A percentile compares a stretch with the other conserved stretches of the same genome.
Conservation (phyloP, 2,888 invertebrate genomes). For the Lamellibrachia satsuma region DNA sequence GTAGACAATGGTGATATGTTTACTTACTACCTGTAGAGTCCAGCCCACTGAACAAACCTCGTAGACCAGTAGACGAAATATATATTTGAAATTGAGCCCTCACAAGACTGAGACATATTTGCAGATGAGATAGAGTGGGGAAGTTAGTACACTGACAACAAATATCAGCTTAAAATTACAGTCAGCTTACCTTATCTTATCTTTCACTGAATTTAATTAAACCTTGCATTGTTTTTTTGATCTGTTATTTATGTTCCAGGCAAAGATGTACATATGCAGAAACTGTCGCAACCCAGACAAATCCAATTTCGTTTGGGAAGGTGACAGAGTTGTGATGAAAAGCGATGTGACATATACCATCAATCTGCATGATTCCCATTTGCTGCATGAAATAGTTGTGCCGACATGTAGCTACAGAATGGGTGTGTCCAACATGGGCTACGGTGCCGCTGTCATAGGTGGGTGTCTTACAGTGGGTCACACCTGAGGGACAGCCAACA, state of each 20-base stretch:
- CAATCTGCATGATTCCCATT: slow-evolving; percentile 38
- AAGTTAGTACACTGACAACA: too few relatives aligned
- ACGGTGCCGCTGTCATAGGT: slow-evolving; percentile 56
- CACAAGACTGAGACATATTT: too few relatives aligned
- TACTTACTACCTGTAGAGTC: too few relatives aligned
- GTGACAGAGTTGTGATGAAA: background rate
- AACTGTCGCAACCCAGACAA: slow-evolving; percentile 26
- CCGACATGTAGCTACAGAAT: slow-evolving; percentile 97
- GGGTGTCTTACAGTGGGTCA: background rate
- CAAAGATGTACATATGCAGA: slow-evolving; percentile 27
- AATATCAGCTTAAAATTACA: too few relatives aligned
- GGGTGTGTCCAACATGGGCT: slow-evolving; percentile 88
- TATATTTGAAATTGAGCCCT: too few relatives aligned
- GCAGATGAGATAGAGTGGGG: too few relatives aligned
- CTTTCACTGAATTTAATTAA: background rate
- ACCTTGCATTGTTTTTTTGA: background rate
- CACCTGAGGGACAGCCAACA: too few relatives aligned
- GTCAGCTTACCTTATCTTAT: too few relatives aligned
- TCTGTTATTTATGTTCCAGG: slow-evolving; percentile 21
- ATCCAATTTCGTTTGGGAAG: background rate
- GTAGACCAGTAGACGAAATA: too few relatives aligned
- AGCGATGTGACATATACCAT: slow-evolving; percentile 20
- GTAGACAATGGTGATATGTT: too few relatives aligned
- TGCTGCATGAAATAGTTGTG: slow-evolving; percentile 81
- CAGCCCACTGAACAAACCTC: too few relatives aligned